A percentile compares a stretch with the other conserved stretches of the same genome.
Evolutionary conservation across 2,888 invertebrate species (phyloP).

Genomic region (Dicyrtoma fusca): DNA sequence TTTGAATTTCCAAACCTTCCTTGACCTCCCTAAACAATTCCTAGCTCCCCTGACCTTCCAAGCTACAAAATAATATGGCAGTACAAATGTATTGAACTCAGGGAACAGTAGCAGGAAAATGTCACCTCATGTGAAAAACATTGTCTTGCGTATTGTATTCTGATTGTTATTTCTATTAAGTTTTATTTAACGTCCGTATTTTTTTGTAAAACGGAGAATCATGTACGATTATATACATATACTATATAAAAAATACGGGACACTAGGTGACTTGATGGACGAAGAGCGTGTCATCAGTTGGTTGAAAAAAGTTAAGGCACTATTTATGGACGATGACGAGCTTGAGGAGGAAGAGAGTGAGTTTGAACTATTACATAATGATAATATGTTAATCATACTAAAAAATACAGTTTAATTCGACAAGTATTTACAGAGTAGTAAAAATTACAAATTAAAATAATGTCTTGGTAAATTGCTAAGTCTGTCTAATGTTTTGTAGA

Average conservation of each 20-base stretch:
- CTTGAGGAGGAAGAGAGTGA: constrained; percentile 44
- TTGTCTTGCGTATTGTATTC: too few species aligned
- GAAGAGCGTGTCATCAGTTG: constrained; percentile 83
- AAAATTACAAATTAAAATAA: background rate
- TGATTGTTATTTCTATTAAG: too few species aligned
- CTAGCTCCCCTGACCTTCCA: background rate
- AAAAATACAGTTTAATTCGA: background rate
- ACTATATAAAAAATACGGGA: constrained; percentile 29
- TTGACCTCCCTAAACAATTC: too few species aligned
- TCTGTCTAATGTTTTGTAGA: constrained; percentile 12
- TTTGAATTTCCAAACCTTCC: too few species aligned
- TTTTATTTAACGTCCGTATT: too few species aligned
- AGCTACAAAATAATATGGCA: constrained; percentile 22
- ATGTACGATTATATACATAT: too few species aligned
- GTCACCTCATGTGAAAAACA: too few species aligned
- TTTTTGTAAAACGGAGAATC: too few species aligned
- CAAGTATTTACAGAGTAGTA: too few species aligned
- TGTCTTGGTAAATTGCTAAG: background rate
- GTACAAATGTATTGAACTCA: constrained; percentile 23
- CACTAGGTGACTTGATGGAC: constrained; percentile 71
- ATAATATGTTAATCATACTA: background rate
- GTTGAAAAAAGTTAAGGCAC: constrained; percentile 70
- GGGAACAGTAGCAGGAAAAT: constrained; percentile 2
- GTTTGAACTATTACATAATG: background rate
- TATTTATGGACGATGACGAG: constrained; percentile 40